Evolutionary conservation across 2,888 invertebrate genomes (phyloP).

Genomic region (Rhodophaea formosa): DNA sequence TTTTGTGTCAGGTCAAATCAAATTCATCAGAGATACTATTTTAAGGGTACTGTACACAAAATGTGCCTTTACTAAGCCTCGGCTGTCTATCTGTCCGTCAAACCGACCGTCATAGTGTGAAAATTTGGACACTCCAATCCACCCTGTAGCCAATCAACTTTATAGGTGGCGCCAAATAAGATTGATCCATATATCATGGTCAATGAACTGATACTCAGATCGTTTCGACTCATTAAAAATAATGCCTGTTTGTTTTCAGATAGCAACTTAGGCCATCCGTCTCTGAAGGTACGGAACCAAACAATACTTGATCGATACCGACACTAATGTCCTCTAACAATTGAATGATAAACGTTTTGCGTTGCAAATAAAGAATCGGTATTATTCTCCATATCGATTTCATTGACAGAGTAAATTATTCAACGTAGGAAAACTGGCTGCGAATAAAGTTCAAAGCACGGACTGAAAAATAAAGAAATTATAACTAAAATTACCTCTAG

Average conservation of each 20-base stretch:
- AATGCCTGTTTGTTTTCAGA: constrained; percentile 15
- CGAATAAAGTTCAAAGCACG: neutral
- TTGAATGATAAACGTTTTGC: constrained; percentile 65
- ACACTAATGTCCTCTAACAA: constrained; percentile 60
- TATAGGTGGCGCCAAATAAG: neutral
- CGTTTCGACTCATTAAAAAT: constrained; percentile 1
- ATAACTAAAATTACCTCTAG: too few relatives aligned
- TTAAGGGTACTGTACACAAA: too few relatives aligned
- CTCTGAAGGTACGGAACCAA: constrained; percentile 18
- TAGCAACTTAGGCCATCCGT: constrained; percentile 12
- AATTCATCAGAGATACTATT: too few relatives aligned
- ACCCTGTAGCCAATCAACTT: too few relatives aligned
- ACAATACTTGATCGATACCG: constrained; percentile 54
- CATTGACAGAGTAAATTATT: constrained; percentile 43
- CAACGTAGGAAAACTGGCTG: neutral
- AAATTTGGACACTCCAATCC: too few relatives aligned
- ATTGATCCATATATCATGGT: neutral
- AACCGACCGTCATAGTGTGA: too few relatives aligned
- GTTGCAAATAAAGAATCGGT: constrained; percentile 5
- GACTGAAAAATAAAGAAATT: too few relatives aligned
- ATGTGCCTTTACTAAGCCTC: too few relatives aligned
- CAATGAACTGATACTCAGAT: neutral
- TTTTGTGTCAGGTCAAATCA: too few relatives aligned
- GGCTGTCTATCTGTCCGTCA: too few relatives aligned
- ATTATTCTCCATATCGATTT: constrained; percentile 29